Conservation (phyloP, 2,888 invertebrate species). For the Dasypolia templi region DNA sequence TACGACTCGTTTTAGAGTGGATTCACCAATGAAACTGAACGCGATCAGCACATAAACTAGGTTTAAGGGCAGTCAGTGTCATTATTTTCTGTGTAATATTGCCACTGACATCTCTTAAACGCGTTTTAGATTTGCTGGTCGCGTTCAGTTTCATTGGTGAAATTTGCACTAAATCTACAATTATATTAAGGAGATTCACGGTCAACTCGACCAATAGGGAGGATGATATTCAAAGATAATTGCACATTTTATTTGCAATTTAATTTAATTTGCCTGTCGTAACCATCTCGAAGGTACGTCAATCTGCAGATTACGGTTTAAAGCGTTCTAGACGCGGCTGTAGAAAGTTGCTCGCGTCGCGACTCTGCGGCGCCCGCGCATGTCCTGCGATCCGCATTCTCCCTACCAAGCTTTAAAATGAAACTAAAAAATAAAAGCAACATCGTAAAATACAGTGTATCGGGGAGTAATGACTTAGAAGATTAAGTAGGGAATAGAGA, state of each 20-base stretch:
- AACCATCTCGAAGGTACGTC: constrained; percentile 87
- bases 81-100: too few relatives aligned
- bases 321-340: constrained; percentile 88
- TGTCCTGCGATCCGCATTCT: constrained; percentile 89
- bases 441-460: constrained; percentile 84
- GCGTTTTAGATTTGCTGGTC: too few relatives aligned
- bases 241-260: constrained; percentile 83
- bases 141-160: too few relatives aligned
- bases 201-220: constrained; percentile 63
- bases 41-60: too few relatives aligned
- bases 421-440: constrained; percentile 83
- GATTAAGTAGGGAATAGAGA: constrained; percentile 81
- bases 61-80: too few relatives aligned
- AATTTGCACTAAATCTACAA: constrained; percentile 41
- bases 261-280: constrained; percentile 88
- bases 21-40: too few relatives aligned
- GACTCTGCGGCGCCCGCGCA: constrained; percentile 87
- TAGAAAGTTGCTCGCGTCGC: constrained; percentile 90
- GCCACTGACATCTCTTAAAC: too few relatives aligned
- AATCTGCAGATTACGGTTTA: constrained; percentile 90
- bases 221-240: constrained; percentile 72
- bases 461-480: constrained; percentile 75
- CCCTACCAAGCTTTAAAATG: constrained; percentile 84
- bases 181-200: constrained; percentile 58
- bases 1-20: constrained; percentile 35